Percentiles rank a stretch among this genome's conserved stretches.
Evolutionary conservation across 1,140 invertebrate genomes (phyloP).

Genomic region (Habropoda laboriosa): DNA sequence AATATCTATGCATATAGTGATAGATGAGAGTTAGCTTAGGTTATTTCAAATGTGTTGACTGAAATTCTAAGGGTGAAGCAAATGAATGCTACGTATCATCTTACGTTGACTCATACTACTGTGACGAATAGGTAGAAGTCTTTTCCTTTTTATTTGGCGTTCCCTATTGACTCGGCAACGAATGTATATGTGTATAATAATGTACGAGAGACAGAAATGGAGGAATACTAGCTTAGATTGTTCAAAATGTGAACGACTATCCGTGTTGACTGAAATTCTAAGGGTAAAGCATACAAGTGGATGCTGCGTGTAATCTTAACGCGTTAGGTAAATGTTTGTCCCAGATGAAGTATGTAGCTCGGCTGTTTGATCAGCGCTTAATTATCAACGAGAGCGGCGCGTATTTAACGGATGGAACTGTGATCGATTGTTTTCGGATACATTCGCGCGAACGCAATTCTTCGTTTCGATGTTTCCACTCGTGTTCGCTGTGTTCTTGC

Average conservation of each 20-base stretch:
- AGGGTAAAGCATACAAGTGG: background rate
- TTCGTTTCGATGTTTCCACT: background rate
- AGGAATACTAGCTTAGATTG: background rate
- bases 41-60: too few species aligned
- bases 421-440: constrained; percentile 8
- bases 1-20: too few species aligned
- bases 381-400: background rate
- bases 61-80: too few species aligned
- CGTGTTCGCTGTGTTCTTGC: background rate
- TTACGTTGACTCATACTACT: constrained; percentile 8
- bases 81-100: too few species aligned
- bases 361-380: constrained; percentile 13
- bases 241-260: background rate
- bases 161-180: too few species aligned
- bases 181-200: background rate
- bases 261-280: background rate
- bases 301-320: constrained; percentile 5
- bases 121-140: background rate
- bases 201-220: background rate
- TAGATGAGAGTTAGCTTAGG: too few species aligned
- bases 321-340: constrained; percentile 8
- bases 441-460: background rate
- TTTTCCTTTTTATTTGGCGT: background rate
- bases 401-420: background rate
- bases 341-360: background rate